These are phyloP conservation scores for Mercenaria mercenaria DNA, from an alignment of 1,140 invertebrate genomes.

Conservation along the genomic window DNA sequence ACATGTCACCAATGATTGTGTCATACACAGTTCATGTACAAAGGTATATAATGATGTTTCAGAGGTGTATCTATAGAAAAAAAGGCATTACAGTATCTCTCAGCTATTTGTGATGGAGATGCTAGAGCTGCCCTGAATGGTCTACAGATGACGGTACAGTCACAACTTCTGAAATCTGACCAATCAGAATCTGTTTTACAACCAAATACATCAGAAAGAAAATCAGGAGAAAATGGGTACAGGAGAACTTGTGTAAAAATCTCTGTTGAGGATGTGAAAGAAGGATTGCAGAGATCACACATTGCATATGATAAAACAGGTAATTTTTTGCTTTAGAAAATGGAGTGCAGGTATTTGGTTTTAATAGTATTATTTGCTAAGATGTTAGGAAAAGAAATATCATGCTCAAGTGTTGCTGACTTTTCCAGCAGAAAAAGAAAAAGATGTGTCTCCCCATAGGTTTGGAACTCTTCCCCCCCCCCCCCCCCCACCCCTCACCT, in stretches of 20 bases:
- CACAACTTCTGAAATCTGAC: constrained; percentile 79
- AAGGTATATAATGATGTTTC: neutral
- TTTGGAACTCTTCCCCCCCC: too few relatives aligned
- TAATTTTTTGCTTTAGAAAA: constrained; percentile 67
- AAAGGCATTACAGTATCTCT: constrained; percentile 90
- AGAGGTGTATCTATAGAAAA: constrained; percentile 87
- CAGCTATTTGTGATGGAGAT: constrained; percentile 93
- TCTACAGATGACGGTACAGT: constrained; percentile 90
- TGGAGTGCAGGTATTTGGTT: too few relatives aligned
- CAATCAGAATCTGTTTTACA: constrained; percentile 6
- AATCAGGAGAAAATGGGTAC: neutral
- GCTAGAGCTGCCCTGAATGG: constrained; percentile 92
- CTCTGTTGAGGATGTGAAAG: constrained; percentile 81
- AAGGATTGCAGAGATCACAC: constrained; percentile 89
- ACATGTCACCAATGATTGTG: too few relatives aligned
- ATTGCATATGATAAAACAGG: constrained; percentile 92
- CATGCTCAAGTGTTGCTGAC: too few relatives aligned
- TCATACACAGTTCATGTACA: too few relatives aligned
- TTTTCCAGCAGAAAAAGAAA: too few relatives aligned
- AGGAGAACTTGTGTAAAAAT: constrained; percentile 61
- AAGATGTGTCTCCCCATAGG: too few relatives aligned
- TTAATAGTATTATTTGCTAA: too few relatives aligned
- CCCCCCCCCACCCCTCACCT: too few relatives aligned
- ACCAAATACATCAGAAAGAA: neutral
- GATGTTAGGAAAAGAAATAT: too few relatives aligned